Evolutionary conservation across 2,888 invertebrate species (phyloP).

Genomic region (Lycia hirtaria): DNA sequence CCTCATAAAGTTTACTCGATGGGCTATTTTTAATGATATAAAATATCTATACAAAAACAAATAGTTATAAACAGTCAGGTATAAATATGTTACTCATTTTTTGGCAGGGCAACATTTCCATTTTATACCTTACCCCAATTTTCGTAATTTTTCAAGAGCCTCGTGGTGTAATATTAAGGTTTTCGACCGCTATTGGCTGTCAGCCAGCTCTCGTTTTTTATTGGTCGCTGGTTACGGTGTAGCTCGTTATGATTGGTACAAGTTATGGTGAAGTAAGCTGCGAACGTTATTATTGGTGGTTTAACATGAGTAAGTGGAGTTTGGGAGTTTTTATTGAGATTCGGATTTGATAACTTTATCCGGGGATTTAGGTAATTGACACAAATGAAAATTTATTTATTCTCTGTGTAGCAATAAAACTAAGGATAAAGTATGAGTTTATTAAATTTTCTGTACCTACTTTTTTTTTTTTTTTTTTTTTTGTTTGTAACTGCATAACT

Average conservation of each 20-base stretch:
- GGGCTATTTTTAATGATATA: no score
- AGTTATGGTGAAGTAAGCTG: slow-evolving; percentile 12
- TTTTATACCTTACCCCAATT: slow-evolving; percentile 1
- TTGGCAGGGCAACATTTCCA: neutral
- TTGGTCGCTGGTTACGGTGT: slow-evolving; percentile 33
- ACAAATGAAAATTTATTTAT: no score
- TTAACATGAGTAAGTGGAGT: slow-evolving; percentile 22
- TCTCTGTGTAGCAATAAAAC: no score
- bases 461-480: no score
- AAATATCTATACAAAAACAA: no score
- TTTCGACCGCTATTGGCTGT: slow-evolving; percentile 42
- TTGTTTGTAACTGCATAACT: no score
- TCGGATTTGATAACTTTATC: neutral
- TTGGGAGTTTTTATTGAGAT: slow-evolving; percentile 14
- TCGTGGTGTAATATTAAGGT: slow-evolving; percentile 6
- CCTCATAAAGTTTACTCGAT: no score
- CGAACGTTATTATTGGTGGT: slow-evolving; percentile 26
- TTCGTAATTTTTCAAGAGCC: slow-evolving; percentile 21
- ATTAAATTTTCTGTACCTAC: no score
- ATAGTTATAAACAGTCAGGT: no score
- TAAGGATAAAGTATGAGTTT: no score
- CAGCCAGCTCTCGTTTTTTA: slow-evolving; percentile 49
- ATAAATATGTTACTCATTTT: no score
- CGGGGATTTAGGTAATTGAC: neutral
- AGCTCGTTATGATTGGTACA: slow-evolving; percentile 26